These are phyloP conservation scores for Coturnix japonica DNA, from an alignment of 2,113 vertebrate genomes.

Conservation along the genomic window DNA sequence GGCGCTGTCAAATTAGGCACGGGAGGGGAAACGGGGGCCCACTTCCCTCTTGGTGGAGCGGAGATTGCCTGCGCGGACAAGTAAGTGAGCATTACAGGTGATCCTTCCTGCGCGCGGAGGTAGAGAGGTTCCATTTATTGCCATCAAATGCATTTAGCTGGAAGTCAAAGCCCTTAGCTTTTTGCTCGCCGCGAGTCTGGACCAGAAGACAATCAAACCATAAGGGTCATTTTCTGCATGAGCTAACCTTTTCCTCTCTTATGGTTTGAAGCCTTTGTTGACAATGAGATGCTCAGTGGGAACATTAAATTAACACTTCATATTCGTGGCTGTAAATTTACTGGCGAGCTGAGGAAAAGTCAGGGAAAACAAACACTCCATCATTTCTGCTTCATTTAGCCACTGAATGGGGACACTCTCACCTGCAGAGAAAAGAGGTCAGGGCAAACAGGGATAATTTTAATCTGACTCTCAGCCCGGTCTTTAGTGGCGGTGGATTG, in stretches of 20 bases:
- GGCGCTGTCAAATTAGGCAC: constrained; percentile 80
- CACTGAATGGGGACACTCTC: constrained; percentile 81
- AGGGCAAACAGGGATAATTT: constrained; percentile 76
- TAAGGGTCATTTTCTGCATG: constrained; percentile 92
- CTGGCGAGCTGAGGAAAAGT: constrained; percentile 83
- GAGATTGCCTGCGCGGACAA: constrained; percentile 35
- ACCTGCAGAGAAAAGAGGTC: constrained; percentile 84
- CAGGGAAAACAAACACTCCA: constrained; percentile 90
- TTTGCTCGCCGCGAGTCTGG: constrained; percentile 81
- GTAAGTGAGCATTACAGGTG: constrained; percentile 72
- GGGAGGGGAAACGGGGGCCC: constrained; percentile 47
- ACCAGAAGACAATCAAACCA: constrained; percentile 87
- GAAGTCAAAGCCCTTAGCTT: constrained; percentile 74
- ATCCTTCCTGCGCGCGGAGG: constrained; percentile 59
- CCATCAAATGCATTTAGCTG: constrained; percentile 75
- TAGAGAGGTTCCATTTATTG: constrained; percentile 79
- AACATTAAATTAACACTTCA: constrained; percentile 90
- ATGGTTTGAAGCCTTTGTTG: constrained; percentile 80
- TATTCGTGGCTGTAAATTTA: constrained; percentile 82
- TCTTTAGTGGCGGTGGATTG: constrained; percentile 76
- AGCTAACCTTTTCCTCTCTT: constrained; percentile 85
- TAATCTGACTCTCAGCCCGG: constrained; percentile 76
- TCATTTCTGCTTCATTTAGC: constrained; percentile 90
- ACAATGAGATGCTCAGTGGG: constrained; percentile 87
- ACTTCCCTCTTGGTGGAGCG: constrained; percentile 32